Evolutionary conservation across 1,140 invertebrate genomes (phyloP), one percentile per base, ranked within the genome.

Genomic region (Diprion similis): DNA sequence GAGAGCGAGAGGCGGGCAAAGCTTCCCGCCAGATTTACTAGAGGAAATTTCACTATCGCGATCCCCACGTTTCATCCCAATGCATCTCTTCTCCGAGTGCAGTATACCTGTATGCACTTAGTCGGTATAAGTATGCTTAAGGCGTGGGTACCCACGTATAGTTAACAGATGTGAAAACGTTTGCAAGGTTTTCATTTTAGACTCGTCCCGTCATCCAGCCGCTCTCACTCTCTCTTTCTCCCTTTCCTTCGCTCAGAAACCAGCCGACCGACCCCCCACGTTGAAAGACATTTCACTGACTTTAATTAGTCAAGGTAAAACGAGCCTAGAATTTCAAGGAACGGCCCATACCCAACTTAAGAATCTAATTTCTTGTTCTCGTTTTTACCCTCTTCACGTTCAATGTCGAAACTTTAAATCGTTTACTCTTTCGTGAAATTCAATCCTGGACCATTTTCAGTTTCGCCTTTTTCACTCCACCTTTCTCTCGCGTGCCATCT

Each of bases 1-100:
- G 51, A 59, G 24, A 37, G 24, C 24, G 24, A 37, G 24, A 37
- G 24, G 24, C 11, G 51, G n/a, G 51, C 11, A 13, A 59, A 59
- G n/a, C 11, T 17, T 59, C 51, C 51, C 51, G n/a, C 51, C 51
- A 59, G 51, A 59, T 59, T 59, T 59, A 59, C 51, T 59, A 59
- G 51, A 59, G 24, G 24, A 59, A 59, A 59, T 59, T 59, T 59
- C 8, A 59, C 51, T 59, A 59, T 59, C 51, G n/a, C 51, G 51
- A 59, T 59, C 9, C 3, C 51, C 51, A 59, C 51, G 51, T 10
- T 59, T 59, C 51, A 11, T 59, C 11, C n/a, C 51, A 59, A 59
- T 9, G n/a, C 9, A 59, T 59, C 11, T 59, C 24, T 37, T 37
- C 24, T 37, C 24, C 24, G 24, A 37, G 2, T 37, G 24, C 24